Evolutionary conservation across 1,140 invertebrate genomes (phyloP), one percentile per base, ranked within the genome.

Genomic region (Bombus soroeensis): DNA sequence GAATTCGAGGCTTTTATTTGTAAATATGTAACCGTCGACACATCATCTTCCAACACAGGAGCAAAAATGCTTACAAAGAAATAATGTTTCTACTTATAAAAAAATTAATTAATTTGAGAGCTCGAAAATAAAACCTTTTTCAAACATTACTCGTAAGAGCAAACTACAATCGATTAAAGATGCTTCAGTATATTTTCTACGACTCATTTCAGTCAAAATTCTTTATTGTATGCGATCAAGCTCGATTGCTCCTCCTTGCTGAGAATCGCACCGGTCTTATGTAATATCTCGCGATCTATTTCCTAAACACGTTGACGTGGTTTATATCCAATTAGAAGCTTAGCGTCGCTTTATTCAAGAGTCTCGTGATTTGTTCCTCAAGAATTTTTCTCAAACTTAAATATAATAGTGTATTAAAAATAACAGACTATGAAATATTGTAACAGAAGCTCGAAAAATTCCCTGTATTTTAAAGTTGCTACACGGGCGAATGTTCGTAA

Each of bases 251-350:
- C 13, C 15, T 74, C 15, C 28, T 62, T 1, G 6, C 28, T 3
- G 39, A 41, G 6, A 43, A 72, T 41, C 25, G 34, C 34, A 25
- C n/a, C 64, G 32, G 34, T 79, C 37, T 79, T 68, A 68, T 79
- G 47, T 47, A 47, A 18, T 5, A 47, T 68, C 41, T 28, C 41
- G 10, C 32, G 77, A 12, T 53, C 62, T 66, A 79, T 79, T 79
- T 79, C 47, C 64, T 5, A 43, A 13, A 68, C 62, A 68, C 64
- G 41, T 79, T 82, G 71, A 62, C 71, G 53, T 57, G 39, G 39
- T n/a, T 2, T n/a, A 15, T 32, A 32, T 66, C 15, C 62, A 66
- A 66, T 66, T 66, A 34, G 64, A 66, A 62, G 3, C 1, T 22
- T 47, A 47, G 47, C 47, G 15, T 32, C n/a, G 62, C n/a, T 32